phyloP scores from a whole-genome alignment of 2,888 invertebrate species.

The Schrankia costaestrigalis region DNA sequence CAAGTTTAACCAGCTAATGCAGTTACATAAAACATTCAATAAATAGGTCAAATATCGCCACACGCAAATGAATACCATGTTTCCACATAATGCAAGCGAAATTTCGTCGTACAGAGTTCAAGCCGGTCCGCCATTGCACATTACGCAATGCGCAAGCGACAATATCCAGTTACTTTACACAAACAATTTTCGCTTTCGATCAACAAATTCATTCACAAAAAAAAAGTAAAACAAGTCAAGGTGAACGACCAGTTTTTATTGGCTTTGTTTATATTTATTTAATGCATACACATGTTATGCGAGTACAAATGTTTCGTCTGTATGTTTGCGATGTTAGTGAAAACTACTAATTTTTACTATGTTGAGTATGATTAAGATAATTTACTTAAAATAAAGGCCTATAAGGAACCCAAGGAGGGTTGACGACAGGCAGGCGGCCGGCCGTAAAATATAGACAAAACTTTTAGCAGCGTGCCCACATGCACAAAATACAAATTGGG shows the following conservation, averaged over 20 bases:
- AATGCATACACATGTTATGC: not conserved
- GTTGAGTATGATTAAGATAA: too few species aligned
- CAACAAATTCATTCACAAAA: constrained; percentile 37
- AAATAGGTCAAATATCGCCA: constrained; percentile 5
- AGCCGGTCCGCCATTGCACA: too few species aligned
- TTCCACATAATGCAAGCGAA: constrained; percentile 18
- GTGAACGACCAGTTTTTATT: constrained; percentile 17
- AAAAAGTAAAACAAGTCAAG: constrained; percentile 21
- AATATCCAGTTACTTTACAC: constrained; percentile 12
- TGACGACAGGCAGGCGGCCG: too few species aligned
- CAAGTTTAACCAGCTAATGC: not conserved
- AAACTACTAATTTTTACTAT: too few species aligned
- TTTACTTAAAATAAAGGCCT: too few species aligned
- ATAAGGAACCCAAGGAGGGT: too few species aligned
- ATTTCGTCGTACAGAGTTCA: constrained; percentile 13
- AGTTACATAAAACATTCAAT: not conserved
- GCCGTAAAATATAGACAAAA: too few species aligned
- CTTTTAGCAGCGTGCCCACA: too few species aligned
- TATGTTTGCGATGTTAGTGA: too few species aligned
- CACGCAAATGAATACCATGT: constrained; percentile 9
- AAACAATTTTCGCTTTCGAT: constrained; percentile 44
- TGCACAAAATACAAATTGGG: too few species aligned
- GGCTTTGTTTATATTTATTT: not conserved
- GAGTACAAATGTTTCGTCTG: too few species aligned
- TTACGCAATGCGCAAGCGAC: constrained; percentile 40